A percentile compares a stretch with the other conserved stretches of the same genome.
Evolutionary conservation across 2,888 invertebrate species (phyloP).

Genomic region (Athrips mouffetella): DNA sequence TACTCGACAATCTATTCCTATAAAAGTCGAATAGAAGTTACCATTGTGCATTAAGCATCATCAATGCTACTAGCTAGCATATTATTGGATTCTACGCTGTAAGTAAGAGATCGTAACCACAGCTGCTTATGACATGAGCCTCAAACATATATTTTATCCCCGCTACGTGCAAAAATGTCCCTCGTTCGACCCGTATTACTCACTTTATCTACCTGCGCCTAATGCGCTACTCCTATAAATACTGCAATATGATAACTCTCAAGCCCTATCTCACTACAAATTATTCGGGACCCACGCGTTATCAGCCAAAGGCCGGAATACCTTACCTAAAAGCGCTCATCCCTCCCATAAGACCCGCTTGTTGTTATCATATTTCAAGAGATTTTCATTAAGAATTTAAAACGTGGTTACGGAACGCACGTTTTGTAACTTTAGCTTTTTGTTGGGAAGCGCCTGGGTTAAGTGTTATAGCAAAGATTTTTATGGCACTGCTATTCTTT

Average conservation of each 20-base stretch:
- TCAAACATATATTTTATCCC: conserved; percentile 20
- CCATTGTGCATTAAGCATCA: too few relatives aligned
- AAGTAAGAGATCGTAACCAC: too few relatives aligned
- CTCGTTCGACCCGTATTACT: conserved; percentile 55
- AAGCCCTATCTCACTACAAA: conserved; percentile 26
- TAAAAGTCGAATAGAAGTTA: too few relatives aligned
- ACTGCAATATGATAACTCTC: conserved; percentile 57
- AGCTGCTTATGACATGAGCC: not conserved
- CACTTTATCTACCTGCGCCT: conserved; percentile 62
- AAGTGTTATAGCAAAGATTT: conserved; percentile 4
- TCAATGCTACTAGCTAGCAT: too few relatives aligned
- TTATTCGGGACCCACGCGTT: conserved; percentile 20
- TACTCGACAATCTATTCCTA: too few relatives aligned
- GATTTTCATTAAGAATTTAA: conserved; percentile 13
- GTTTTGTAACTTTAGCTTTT: conserved; percentile 5
- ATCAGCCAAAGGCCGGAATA: conserved; percentile 10
- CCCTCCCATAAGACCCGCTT: not conserved
- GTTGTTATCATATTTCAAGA: conserved; percentile 12
- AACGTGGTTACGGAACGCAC: not conserved
- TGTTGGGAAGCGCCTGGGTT: conserved; percentile 1
- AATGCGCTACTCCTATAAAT: conserved; percentile 55
- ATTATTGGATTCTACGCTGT: too few relatives aligned
- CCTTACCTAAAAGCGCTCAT: conserved; percentile 2
- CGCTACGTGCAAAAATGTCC: conserved; percentile 61
- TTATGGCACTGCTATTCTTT: not conserved